A percentile compares a stretch with the other conserved stretches of the same genome.
Evolutionary conservation across 1,140 invertebrate species (phyloP).

Genomic region (Pseudoatta argentina): DNA sequence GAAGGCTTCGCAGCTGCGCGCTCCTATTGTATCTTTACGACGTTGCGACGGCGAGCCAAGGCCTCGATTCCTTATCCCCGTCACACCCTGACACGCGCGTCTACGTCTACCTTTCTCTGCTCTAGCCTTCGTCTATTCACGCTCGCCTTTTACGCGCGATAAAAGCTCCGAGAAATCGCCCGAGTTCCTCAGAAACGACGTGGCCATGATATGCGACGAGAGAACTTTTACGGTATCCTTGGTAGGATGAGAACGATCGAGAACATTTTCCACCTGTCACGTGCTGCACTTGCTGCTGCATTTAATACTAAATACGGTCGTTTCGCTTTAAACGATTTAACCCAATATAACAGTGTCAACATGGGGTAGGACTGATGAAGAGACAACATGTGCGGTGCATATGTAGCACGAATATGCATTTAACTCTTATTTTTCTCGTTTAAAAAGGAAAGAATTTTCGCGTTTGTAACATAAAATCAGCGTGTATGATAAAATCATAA

Average conservation of each 20-base stretch:
- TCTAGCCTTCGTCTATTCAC: slow-evolving; percentile 30
- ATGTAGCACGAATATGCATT: not conserved
- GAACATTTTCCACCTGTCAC: slow-evolving; percentile 7
- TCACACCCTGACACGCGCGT: slow-evolving; percentile 11
- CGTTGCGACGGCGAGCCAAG: slow-evolving; percentile 50
- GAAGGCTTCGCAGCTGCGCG: slow-evolving; percentile 39
- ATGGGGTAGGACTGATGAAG: not conserved
- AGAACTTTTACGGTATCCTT: slow-evolving; percentile 15
- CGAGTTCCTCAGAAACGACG: slow-evolving; percentile 13
- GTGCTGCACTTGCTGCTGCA: not conserved
- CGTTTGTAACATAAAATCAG: not conserved
- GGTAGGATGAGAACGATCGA: not conserved
- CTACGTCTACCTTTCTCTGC: slow-evolving; percentile 18
- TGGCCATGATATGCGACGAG: not conserved
- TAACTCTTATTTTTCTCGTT: not conserved
- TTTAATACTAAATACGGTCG: slow-evolving; percentile 16
- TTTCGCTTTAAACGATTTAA: not conserved
- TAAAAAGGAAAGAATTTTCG: not conserved
- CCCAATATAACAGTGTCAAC: not conserved
- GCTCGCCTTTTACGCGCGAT: slow-evolving; percentile 34
- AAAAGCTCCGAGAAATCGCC: slow-evolving; percentile 23
- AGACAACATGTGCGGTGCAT: not conserved
- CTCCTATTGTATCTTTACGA: slow-evolving; percentile 61
- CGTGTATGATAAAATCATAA: not conserved
- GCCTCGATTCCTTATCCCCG: slow-evolving; percentile 17